A percentile compares a stretch with the other conserved stretches of the same genome.
phyloP scores from a whole-genome alignment of 2,113 vertebrate genomes.

The Rhinopithecus roxellana region DNA sequence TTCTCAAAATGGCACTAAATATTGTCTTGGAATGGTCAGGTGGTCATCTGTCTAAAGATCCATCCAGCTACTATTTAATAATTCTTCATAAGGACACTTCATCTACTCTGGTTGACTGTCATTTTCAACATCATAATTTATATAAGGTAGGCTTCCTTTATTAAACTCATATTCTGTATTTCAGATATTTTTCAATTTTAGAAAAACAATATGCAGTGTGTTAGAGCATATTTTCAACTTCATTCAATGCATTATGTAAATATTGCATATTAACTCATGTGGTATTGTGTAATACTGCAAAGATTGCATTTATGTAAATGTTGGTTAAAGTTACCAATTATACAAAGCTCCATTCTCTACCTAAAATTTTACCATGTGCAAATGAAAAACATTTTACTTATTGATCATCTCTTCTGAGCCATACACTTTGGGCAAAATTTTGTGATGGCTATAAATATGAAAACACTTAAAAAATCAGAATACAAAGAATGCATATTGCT shows the following conservation, averaged over 20 bases:
- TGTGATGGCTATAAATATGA: not conserved
- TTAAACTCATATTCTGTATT: conserved; percentile 13
- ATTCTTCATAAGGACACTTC: conserved; percentile 6
- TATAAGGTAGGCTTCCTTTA: not conserved
- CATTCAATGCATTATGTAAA: conserved; percentile 23
- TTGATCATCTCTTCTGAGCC: not conserved
- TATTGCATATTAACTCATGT: not conserved
- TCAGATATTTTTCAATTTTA: conserved; percentile 31
- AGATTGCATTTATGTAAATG: conserved; percentile 36
- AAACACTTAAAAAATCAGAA: conserved; percentile 44
- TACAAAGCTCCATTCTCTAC: not conserved
- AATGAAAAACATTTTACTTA: conserved; percentile 46
- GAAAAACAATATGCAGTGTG: not conserved
- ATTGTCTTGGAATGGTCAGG: conserved; percentile 1
- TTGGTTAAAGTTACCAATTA: conserved; percentile 34
- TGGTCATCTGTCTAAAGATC: not conserved
- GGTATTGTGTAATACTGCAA: not conserved
- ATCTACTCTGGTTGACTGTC: not conserved
- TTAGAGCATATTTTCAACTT: conserved; percentile 32
- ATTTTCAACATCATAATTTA: conserved; percentile 23
- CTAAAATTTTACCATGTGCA: conserved; percentile 32
- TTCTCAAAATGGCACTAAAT: conserved; percentile 27
- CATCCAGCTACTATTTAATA: not conserved
- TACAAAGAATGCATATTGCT: conserved; percentile 9
- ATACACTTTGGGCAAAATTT: conserved; percentile 43